A percentile compares a stretch with the other conserved stretches of the same genome.
phyloP scores from a whole-genome alignment of 2,113 vertebrate species.

The Nanorana parkeri region DNA sequence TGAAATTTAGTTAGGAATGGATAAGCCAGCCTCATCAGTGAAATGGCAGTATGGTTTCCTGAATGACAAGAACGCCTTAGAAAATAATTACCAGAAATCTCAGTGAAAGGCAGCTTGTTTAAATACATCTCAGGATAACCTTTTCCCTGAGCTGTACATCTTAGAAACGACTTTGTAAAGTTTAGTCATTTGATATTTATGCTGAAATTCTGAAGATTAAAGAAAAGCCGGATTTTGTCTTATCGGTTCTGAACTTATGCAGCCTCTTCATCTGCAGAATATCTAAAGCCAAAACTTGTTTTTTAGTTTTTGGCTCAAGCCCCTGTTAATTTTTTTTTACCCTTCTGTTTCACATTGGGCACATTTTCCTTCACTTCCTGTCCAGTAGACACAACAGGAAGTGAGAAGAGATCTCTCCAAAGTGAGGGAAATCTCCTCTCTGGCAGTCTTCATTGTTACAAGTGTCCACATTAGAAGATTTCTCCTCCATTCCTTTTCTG shows the following conservation, averaged over 20 bases:
- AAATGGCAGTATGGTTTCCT: background rate
- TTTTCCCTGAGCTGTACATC: background rate
- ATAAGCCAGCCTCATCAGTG: conserved; percentile 31
- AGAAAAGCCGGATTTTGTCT: background rate
- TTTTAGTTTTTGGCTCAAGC: no score
- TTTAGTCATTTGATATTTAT: background rate
- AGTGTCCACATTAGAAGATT: no score
- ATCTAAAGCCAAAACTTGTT: no score
- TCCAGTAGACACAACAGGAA: no score
- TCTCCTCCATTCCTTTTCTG: no score
- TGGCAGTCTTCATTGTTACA: no score
- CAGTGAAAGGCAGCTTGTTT: background rate
- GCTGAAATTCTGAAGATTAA: background rate
- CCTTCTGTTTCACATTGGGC: no score
- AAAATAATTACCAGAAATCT: conserved; percentile 3
- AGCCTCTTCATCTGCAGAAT: no score
- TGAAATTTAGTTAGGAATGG: conserved; percentile 38
- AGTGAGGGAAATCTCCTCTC: no score
- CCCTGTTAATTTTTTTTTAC: no score
- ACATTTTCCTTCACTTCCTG: no score
- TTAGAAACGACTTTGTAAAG: background rate
- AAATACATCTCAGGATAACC: conserved; percentile 2
- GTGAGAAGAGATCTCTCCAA: no score
- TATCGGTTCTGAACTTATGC: background rate
- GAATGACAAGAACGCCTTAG: conserved; percentile 11